phyloP scores from a whole-genome alignment of 2,888 invertebrate genomes.

The Argyresthia goedartella region DNA sequence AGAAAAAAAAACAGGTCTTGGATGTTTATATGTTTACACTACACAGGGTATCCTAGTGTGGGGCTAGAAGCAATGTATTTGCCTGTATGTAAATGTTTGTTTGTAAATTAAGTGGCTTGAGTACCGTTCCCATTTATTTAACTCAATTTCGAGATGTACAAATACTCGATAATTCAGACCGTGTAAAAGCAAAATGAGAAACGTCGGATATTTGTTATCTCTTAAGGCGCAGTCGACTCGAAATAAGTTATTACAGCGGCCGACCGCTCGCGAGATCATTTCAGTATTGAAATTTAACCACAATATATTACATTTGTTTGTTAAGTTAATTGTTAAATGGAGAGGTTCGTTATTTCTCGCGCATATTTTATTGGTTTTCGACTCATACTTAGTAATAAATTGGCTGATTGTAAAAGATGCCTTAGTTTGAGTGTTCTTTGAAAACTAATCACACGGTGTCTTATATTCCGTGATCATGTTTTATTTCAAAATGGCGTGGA shows the following conservation, averaged over 20 bases:
- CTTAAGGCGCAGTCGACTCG: conserved; percentile 22
- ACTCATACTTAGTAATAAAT: conserved; percentile 31
- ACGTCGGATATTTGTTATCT: conserved; percentile 16
- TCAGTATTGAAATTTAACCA: conserved; percentile 64
- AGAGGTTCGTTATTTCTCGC: conserved; percentile 56
- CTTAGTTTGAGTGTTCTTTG: conserved; percentile 26
- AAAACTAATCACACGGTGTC: conserved; percentile 12
- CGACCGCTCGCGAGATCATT: conserved; percentile 37
- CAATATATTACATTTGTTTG: conserved; percentile 71
- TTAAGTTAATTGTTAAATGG: conserved; percentile 71
- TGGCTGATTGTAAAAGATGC: conserved; percentile 62
- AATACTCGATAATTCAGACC: conserved; percentile 1
- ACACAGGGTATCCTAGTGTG: too few relatives aligned
- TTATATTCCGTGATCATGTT: neutral
- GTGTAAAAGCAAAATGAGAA: conserved; percentile 3
- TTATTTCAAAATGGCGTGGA: too few relatives aligned
- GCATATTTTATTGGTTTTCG: conserved; percentile 54
- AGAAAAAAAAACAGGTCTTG: too few relatives aligned
- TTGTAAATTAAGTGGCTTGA: too few relatives aligned
- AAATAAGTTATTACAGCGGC: conserved; percentile 34
- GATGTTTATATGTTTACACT: too few relatives aligned
- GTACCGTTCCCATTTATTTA: neutral
- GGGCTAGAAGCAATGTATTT: too few relatives aligned
- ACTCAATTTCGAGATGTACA: neutral
- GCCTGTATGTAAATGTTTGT: too few relatives aligned